These are phyloP conservation scores for Mesoclemmys tuberculata DNA, from an alignment of 2,113 vertebrate species.

Conservation along the genomic window DNA sequence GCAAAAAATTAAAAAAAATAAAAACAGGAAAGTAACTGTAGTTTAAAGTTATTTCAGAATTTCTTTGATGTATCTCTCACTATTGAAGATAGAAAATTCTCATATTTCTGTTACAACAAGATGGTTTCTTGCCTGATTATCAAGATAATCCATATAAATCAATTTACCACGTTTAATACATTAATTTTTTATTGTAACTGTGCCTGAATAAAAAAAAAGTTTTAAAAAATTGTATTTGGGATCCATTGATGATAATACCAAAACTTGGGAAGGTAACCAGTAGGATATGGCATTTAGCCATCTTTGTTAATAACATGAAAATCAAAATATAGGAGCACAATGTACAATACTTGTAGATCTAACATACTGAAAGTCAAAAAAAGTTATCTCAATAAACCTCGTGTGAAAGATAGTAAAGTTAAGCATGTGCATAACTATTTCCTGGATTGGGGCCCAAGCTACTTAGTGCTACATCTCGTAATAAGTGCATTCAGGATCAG, in stretches of 20 bases:
- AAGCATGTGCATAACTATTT: not conserved
- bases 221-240: not conserved
- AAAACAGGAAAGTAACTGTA: not conserved
- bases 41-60: not conserved
- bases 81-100: not conserved
- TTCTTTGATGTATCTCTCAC: not conserved
- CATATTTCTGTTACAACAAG: not conserved
- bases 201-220: not conserved
- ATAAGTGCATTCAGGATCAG: not conserved
- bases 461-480: too few species aligned
- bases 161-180: not conserved
- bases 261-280: not conserved
- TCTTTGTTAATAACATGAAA: not conserved
- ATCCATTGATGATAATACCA: not conserved
- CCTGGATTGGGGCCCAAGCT: too few species aligned
- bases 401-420: not conserved
- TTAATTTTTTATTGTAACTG: not conserved
- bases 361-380: not conserved
- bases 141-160: not conserved
- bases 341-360: not conserved
- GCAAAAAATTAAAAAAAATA: too few species aligned
- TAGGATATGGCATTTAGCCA: not conserved
- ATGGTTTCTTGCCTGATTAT: not conserved
- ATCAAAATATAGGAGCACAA: not conserved
- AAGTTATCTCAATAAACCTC: not conserved